Evolutionary conservation across 2,888 invertebrate genomes (phyloP), one percentile per base, ranked within the genome.

Genomic region (Melanchra persicariae): DNA sequence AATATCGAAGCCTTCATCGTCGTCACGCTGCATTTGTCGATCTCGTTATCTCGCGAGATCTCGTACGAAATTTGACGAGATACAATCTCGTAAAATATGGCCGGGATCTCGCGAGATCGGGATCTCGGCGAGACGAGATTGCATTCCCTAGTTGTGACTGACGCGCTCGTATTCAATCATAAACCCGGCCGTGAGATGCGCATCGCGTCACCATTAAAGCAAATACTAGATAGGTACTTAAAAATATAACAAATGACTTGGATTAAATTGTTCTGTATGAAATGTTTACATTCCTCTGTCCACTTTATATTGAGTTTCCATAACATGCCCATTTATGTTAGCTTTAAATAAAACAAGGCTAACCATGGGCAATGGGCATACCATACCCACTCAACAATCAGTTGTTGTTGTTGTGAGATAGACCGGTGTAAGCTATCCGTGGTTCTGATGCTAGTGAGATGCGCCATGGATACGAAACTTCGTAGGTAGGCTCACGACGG

Each of bases 251-350:
- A 45, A 54, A 22, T n/a, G 9, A 9, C 12, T 24, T n/a, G 0
- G n/a, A 26, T 26, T 17, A 34, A 12, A 52, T 74, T 62, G 51
- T 45, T 47, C 49, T 47, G 12, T 45, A 37, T 45, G 22, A 40
- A 65, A 75, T 40, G 24, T 34, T 55, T 49, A 54, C 22, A 24
- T 65, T 24, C 17, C 34, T 55, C 7, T 10, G 24, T 45, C 7
- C 74, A 30, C 8, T 43, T 26, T 6, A 47, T 64, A 45, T 30
- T 30, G 17, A 47, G 37, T 66, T 74, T 26, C 45, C n/a, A 40
- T 71, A 54, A 40, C 65, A 40, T 17, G 12, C 1, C 24, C n/a
- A 19, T 60, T 7, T 34, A 37, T 12, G 26, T 15, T 4, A 49
- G 15, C 8, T 52, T 22, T 51, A 7, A 19, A 19, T 19, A 45